These are phyloP conservation scores for Amblyopsis hoosieri DNA, from an alignment of 2,797 vertebrate species.

Conservation along the genomic window DNA sequence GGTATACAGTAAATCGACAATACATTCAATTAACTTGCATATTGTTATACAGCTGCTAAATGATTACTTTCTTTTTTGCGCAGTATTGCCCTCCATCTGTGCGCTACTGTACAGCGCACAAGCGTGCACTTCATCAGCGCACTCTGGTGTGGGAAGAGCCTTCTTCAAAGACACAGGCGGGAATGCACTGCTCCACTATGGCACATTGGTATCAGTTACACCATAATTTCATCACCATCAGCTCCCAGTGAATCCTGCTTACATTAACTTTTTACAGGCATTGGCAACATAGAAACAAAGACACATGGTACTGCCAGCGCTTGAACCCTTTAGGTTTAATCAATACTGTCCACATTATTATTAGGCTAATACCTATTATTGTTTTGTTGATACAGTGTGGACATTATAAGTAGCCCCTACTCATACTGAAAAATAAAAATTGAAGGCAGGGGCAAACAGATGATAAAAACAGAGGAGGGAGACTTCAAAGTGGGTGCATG, in stretches of 20 bases:
- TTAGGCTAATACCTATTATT: constrained; percentile 50
- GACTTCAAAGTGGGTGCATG: constrained; percentile 64
- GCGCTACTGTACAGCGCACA: constrained; percentile 59
- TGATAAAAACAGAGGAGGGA: constrained; percentile 52
- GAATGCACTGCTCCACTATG: constrained; percentile 68
- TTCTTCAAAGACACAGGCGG: constrained; percentile 71
- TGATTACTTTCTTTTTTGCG: constrained; percentile 62
- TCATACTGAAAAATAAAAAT: constrained; percentile 54
- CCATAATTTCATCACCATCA: constrained; percentile 85
- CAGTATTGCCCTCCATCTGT: constrained; percentile 69
- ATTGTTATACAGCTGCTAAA: constrained; percentile 42
- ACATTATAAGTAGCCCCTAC: constrained; percentile 52
- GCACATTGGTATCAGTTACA: constrained; percentile 85
- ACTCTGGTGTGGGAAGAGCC: constrained; percentile 63
- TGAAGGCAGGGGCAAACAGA: constrained; percentile 37
- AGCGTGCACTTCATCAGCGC: constrained; percentile 64
- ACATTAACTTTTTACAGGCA: constrained; percentile 85
- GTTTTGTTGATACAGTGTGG: constrained; percentile 59
- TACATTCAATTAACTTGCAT: constrained; percentile 38
- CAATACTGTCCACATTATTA: constrained; percentile 33
- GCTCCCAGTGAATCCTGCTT: constrained; percentile 81
- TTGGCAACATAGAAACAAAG: constrained; percentile 74
- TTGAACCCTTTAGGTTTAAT: constrained; percentile 49
- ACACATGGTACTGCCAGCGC: constrained; percentile 60
- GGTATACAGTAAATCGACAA: constrained; percentile 46